A percentile compares a stretch with the other conserved stretches of the same genome.
Evolutionary conservation across 2,888 invertebrate genomes (phyloP).

Genomic region (Mythimna ferrago): DNA sequence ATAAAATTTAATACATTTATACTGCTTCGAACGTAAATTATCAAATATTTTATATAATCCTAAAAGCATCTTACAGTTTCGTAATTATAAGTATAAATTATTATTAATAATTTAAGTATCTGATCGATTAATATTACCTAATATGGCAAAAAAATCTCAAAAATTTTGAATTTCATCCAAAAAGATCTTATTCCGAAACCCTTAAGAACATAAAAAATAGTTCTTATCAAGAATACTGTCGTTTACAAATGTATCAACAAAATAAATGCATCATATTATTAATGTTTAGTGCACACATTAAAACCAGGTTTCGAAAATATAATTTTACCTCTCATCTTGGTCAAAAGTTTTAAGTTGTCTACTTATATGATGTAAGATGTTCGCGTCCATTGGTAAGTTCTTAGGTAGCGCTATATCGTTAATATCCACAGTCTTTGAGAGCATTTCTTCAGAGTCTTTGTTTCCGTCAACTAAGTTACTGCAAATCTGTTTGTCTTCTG

Average conservation of each 20-base stretch:
- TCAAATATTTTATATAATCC: conserved; percentile 2
- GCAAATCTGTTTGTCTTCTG: conserved; percentile 79
- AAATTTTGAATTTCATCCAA: conserved; percentile 21
- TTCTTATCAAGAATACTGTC: conserved; percentile 38
- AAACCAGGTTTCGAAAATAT: conserved; percentile 9
- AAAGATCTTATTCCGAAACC: conserved; percentile 8
- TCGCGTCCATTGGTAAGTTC: conserved; percentile 71
- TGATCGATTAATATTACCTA: conserved; percentile 17
- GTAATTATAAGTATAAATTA: conserved; percentile 26
- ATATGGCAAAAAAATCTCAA: conserved; percentile 41
- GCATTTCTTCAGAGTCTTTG: conserved; percentile 49
- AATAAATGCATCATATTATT: conserved; percentile 63
- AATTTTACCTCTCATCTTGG: conserved; percentile 68
- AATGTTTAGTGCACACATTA: conserved; percentile 26
- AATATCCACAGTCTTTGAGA: conserved; percentile 35
- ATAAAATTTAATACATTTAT: conserved; percentile 16
- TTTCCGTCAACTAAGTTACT: conserved; percentile 68
- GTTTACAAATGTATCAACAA: conserved; percentile 55
- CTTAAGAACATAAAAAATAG: conserved; percentile 15
- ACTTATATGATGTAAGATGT: conserved; percentile 74
- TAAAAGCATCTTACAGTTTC: conserved; percentile 11
- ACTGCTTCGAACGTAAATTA: not conserved
- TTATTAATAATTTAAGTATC: conserved; percentile 32
- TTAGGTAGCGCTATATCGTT: conserved; percentile 69
- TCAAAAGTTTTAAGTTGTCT: conserved; percentile 82